Evolutionary conservation across 2,797 vertebrate genomes (phyloP).

Genomic region (Syngnathus rostellatus): DNA sequence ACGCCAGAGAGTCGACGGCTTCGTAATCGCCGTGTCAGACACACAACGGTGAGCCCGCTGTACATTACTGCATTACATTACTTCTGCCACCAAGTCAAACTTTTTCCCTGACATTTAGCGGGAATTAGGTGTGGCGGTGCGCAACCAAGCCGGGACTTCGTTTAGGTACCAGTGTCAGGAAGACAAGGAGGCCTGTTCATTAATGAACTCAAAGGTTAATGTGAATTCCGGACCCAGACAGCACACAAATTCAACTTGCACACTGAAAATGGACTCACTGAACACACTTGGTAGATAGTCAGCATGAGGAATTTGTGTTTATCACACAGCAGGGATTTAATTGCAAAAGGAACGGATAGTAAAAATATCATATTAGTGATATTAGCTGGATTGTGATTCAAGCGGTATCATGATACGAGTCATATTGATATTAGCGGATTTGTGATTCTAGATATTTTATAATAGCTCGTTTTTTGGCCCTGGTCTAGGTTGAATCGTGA

Average conservation of each 20-base stretch:
- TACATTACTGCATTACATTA: not conserved
- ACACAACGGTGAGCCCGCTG: not conserved
- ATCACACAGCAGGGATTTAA: too few species aligned
- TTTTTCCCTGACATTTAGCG: not conserved
- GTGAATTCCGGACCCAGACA: not conserved
- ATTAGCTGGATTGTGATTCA: not conserved
- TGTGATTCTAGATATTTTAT: too few species aligned
- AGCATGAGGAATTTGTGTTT: too few species aligned
- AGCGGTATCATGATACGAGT: not conserved
- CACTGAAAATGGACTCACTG: not conserved
- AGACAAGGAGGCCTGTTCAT: not conserved
- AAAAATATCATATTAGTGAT: too few species aligned
- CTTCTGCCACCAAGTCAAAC: not conserved
- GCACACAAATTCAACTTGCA: not conserved
- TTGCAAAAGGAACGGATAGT: too few species aligned
- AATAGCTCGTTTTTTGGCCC: not conserved
- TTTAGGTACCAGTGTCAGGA: not conserved
- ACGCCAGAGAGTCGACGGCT: not conserved
- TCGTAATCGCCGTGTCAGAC: not conserved
- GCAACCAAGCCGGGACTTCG: not conserved
- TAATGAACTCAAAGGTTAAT: constrained; percentile 2
- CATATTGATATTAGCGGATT: not conserved
- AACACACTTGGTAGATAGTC: too few species aligned
- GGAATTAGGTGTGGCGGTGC: not conserved
- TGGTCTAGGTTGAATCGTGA: too few species aligned